Evolutionary conservation across 1,140 invertebrate species (phyloP).

Genomic region (Conopomorpha cramerella): DNA sequence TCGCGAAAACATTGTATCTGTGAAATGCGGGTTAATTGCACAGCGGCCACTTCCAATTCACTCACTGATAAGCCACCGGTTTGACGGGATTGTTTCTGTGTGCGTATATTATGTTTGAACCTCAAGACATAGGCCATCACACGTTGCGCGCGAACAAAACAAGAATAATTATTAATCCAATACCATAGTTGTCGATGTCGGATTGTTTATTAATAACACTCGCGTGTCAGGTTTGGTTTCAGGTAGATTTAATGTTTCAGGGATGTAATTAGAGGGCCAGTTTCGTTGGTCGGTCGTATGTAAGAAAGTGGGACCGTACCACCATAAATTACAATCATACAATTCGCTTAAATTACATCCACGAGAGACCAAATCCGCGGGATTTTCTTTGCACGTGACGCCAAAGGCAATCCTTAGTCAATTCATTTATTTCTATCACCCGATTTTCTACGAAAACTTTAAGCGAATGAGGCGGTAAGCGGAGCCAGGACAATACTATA

Average conservation of each 20-base stretch:
- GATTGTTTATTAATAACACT: not conserved
- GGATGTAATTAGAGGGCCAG: not conserved
- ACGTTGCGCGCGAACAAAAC: not conserved
- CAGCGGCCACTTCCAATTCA: not conserved
- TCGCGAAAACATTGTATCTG: not conserved
- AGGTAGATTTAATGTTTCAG: not conserved
- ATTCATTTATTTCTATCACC: slow-evolving; percentile 7
- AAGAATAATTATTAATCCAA: slow-evolving; percentile 2
- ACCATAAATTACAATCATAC: not conserved
- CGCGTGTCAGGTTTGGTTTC: not conserved
- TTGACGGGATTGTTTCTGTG: not conserved
- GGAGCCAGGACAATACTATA: not conserved
- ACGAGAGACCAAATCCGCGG: slow-evolving; percentile 3
- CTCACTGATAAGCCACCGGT: not conserved
- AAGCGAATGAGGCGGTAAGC: not conserved
- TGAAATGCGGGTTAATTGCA: not conserved
- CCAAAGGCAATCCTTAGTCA: not conserved
- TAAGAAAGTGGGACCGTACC: not conserved
- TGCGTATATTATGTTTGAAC: slow-evolving; percentile 2
- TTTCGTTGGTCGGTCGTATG: not conserved
- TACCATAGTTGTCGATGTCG: not conserved
- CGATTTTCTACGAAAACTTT: slow-evolving; percentile 1
- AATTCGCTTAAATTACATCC: not conserved
- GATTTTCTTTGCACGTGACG: slow-evolving; percentile 1
- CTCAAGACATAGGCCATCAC: not conserved